Base-by-base conservation (phyloP, 2,113 vertebrate genomes). In the Chionodraco myersi region DNA sequence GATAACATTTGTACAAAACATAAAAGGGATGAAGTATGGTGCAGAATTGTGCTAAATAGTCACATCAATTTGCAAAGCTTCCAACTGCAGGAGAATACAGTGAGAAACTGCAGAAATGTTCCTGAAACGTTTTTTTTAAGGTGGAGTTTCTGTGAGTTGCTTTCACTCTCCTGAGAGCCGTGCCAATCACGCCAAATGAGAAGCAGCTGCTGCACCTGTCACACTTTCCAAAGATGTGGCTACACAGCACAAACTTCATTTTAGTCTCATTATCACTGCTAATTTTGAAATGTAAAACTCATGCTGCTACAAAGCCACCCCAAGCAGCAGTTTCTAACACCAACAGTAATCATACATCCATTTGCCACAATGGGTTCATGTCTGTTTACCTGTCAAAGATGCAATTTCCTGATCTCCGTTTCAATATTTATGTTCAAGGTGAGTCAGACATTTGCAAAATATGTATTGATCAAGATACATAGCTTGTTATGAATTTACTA, bases 381-480 rank as follows among this genome's bases (percentile, higher is more conserved):
- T 85, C 77, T 34, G 51, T 84, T 59, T 61, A 61, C 44, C 72
- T 90, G 30, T 44, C 80, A 66, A 90, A 92, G 41, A 49, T 0
- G 21, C 48, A 53, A 4, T 86, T 79, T 65, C 23, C 26, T 10
- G 41, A 65, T 73, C 78, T 84, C 51, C 72, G 80, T 16, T 82
- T 72, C 15, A 60, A 56, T 18, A 79, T 83, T 67, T 91, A 88
- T 47, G 59, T 92, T n/a, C 21, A 72, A 44, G 89, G 91, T 88
- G 58, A 84, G 87, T 78, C 58, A 18, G 67, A 54, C 10, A 0
- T 30, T 30, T 7, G 36, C 10, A 30, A 8, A 21, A 16, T 13
- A 58, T 16, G 7, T 41, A 41, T 6, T 2, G 21, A 0, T 21
- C 0, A 1, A 10, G 26, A 41, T 10, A 21, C 23, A 23, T 10